Evolutionary conservation across 2,797 vertebrate genomes (phyloP).

Genomic region (Sebastes variabilis): DNA sequence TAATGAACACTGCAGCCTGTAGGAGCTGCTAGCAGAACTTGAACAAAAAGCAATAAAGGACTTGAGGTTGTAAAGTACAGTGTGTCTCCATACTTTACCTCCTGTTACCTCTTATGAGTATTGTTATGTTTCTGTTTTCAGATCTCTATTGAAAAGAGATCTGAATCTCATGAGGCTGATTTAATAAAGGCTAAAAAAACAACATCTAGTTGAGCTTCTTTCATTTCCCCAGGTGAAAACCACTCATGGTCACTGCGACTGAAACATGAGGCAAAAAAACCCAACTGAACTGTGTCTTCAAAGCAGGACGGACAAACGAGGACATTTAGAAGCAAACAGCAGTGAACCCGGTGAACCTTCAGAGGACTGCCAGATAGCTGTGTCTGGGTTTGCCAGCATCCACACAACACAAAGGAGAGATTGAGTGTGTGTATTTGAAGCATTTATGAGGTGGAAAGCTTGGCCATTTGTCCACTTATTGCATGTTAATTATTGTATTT

Average conservation of each 20-base stretch:
- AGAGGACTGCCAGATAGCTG: not conserved
- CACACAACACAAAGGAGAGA: not conserved
- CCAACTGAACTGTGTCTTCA: not conserved
- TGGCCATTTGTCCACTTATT: not conserved
- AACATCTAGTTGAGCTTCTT: not conserved
- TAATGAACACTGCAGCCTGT: not conserved
- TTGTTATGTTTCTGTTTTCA: not conserved
- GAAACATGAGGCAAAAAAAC: not conserved
- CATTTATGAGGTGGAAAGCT: not conserved
- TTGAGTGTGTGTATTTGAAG: not conserved
- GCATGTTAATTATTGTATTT: not conserved
- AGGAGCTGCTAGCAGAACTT: not conserved
- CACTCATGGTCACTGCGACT: too few relatives aligned
- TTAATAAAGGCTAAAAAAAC: not conserved
- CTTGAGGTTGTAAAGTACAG: not conserved
- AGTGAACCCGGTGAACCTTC: slow-evolving; percentile 17
- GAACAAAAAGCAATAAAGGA: not conserved
- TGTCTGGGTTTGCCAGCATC: not conserved
- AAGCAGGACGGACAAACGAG: not conserved
- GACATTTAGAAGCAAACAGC: not conserved
- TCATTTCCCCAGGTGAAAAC: not conserved
- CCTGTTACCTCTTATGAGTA: not conserved
- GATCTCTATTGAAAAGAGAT: not conserved
- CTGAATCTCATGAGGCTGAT: not conserved
- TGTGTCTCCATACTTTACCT: not conserved